These are phyloP conservation scores for Crenichthys baileyi DNA, from an alignment of 2,797 vertebrate genomes.

Conservation along the genomic window DNA sequence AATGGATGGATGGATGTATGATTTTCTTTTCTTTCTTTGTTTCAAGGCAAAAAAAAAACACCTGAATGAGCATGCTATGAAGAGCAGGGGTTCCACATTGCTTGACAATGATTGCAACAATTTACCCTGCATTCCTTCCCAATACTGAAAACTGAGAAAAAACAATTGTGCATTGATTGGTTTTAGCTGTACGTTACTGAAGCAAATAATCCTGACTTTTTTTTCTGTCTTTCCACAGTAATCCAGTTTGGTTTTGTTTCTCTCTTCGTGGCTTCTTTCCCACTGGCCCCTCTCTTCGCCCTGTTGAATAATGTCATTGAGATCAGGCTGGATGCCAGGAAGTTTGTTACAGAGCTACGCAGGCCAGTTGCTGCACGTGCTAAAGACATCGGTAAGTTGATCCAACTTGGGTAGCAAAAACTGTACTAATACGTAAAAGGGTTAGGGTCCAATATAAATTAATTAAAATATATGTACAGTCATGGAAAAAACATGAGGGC, in stretches of 20 bases:
- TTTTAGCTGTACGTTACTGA: neutral
- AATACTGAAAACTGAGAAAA: neutral
- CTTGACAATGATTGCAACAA: too few relatives aligned
- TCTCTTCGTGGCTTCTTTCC: constrained; percentile 97
- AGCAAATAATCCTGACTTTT: neutral
- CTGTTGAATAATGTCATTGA: constrained; percentile 98
- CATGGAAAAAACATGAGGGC: too few relatives aligned
- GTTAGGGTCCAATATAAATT: neutral
- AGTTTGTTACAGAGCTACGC: constrained; percentile 94
- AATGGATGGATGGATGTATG: too few relatives aligned
- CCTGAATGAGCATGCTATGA: too few relatives aligned
- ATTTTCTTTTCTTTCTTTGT: too few relatives aligned
- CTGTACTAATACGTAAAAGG: neutral
- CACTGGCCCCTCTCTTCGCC: constrained; percentile 94
- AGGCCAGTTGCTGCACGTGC: constrained; percentile 90
- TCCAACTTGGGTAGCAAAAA: neutral
- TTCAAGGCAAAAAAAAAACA: too few relatives aligned
- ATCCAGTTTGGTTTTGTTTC: constrained; percentile 99
- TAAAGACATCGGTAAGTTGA: constrained; percentile 92
- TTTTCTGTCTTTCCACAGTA: constrained; percentile 75
- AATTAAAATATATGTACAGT: too few relatives aligned
- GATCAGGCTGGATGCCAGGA: constrained; percentile 95
- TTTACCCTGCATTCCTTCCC: neutral
- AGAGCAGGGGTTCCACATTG: too few relatives aligned
- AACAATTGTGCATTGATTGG: neutral